Conservation (phyloP, 1,140 invertebrate species). For the Drosophila micromelanica region DNA sequence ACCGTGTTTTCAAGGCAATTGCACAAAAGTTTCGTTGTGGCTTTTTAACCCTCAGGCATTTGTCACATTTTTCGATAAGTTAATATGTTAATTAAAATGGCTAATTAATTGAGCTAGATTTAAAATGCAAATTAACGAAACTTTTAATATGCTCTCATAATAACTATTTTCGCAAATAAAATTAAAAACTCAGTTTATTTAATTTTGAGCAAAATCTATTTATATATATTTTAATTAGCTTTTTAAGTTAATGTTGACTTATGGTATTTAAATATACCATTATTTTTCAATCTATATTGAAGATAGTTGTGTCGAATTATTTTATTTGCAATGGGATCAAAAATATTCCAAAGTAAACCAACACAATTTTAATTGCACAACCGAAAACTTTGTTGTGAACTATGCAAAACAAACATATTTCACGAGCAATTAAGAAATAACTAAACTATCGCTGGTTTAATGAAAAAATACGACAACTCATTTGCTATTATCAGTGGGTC, state of each 20-base stretch:
- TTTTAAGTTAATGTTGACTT: no score
- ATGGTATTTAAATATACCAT: no score
- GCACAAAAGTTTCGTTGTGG: constrained; percentile 39
- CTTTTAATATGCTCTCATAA: neutral
- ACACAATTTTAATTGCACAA: neutral
- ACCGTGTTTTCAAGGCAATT: constrained; percentile 2
- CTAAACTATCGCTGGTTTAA: constrained; percentile 28
- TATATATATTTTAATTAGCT: no score
- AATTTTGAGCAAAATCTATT: no score
- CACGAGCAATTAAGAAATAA: constrained; percentile 7
- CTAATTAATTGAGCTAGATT: neutral
- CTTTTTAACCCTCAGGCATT: constrained; percentile 10
- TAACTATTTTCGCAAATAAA: neutral
- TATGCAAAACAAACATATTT: neutral
- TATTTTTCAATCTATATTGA: no score
- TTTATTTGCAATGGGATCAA: no score
- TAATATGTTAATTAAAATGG: constrained; percentile 6
- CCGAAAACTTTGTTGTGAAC: neutral
- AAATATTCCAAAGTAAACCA: neutral
- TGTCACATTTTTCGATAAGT: constrained; percentile 15
- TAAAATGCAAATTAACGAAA: neutral
- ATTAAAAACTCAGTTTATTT: no score
- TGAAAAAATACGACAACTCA: constrained; percentile 17
- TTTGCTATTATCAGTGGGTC: constrained; percentile 28
- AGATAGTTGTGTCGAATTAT: no score